A percentile compares a stretch with the other conserved stretches of the same genome.
phyloP scores from a whole-genome alignment of 2,888 invertebrate species.

The Philhelius pedissequus region DNA sequence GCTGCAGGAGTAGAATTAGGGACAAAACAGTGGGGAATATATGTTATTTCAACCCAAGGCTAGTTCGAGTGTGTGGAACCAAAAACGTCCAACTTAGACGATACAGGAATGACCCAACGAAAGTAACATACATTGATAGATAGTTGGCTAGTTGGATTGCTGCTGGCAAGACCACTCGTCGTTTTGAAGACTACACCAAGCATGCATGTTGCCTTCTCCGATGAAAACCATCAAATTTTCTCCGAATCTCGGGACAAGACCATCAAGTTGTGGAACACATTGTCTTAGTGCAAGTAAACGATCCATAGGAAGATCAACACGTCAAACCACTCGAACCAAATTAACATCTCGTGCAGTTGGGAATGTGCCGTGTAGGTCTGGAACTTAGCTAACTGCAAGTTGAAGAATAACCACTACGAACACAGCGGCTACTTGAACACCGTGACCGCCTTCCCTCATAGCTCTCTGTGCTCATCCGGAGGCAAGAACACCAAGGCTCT shows the following conservation, averaged over 20 bases:
- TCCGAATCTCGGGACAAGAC: slow-evolving; percentile 99
- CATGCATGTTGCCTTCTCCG: slow-evolving; percentile 98
- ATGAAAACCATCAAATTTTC: slow-evolving; percentile 99
- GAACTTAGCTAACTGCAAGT: slow-evolving; percentile 98
- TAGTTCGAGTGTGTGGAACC: no score
- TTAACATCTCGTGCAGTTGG: slow-evolving; percentile 99
- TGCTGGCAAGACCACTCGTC: slow-evolving; percentile 96
- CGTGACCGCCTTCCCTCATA: slow-evolving; percentile 99
- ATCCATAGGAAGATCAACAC: slow-evolving; percentile 98
- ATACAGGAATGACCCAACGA: no score
- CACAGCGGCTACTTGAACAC: slow-evolving; percentile 99
- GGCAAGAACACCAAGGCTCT: slow-evolving; percentile 99
- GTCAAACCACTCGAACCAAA: slow-evolving; percentile 98
- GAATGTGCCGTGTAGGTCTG: slow-evolving; percentile 98
- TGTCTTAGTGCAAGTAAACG: slow-evolving; percentile 99
- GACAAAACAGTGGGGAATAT: no score
- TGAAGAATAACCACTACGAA: slow-evolving; percentile 98
- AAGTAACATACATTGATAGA: no score
- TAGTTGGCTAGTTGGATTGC: no score
- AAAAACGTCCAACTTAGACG: no score
- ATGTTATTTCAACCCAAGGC: no score
- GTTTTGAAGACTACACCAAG: slow-evolving; percentile 99
- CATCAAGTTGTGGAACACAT: slow-evolving; percentile 99
- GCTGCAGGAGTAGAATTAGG: no score
- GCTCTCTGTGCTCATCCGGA: slow-evolving; percentile 99